Evolutionary conservation across 2,888 invertebrate species (phyloP).

Genomic region (Agrochola circellaris): DNA sequence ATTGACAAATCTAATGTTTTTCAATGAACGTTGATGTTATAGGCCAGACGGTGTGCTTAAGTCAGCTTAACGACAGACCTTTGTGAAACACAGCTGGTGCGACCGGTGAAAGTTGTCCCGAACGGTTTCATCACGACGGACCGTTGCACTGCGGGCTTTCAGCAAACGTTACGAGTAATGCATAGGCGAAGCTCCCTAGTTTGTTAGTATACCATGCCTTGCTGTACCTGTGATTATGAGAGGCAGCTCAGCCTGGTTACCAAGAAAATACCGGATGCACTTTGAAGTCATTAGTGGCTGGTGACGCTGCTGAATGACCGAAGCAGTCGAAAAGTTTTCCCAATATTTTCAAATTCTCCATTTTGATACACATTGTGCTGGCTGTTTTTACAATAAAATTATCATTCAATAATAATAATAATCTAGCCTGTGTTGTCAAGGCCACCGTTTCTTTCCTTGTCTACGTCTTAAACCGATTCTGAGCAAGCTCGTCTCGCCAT

Average conservation of each 20-base stretch:
- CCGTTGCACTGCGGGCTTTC: constrained; percentile 13
- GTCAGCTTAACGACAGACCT: constrained; percentile 4
- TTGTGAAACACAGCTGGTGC: constrained; percentile 12
- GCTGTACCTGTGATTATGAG: not conserved
- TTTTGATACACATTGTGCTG: not conserved
- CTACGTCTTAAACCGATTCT: not conserved
- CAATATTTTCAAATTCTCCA: not conserved
- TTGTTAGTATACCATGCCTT: not conserved
- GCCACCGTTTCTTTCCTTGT: not conserved
- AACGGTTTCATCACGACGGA: constrained; percentile 13
- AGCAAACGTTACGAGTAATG: constrained; percentile 8
- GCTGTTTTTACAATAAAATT: not conserved
- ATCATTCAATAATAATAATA: not conserved
- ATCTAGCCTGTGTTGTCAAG: not conserved
- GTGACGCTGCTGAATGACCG: not conserved
- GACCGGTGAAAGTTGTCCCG: constrained; percentile 38
- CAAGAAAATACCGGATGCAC: not conserved
- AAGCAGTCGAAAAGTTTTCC: too few species aligned
- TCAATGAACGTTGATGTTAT: not conserved
- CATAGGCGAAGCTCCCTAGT: not conserved
- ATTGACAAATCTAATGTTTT: constrained; percentile 6
- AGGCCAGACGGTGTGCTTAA: not conserved
- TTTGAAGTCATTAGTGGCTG: not conserved
- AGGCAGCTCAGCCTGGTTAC: not conserved
- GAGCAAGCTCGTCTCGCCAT: not conserved